Evolutionary conservation across 2,797 vertebrate genomes (phyloP).

Genomic region (Ispidina lecontei): DNA sequence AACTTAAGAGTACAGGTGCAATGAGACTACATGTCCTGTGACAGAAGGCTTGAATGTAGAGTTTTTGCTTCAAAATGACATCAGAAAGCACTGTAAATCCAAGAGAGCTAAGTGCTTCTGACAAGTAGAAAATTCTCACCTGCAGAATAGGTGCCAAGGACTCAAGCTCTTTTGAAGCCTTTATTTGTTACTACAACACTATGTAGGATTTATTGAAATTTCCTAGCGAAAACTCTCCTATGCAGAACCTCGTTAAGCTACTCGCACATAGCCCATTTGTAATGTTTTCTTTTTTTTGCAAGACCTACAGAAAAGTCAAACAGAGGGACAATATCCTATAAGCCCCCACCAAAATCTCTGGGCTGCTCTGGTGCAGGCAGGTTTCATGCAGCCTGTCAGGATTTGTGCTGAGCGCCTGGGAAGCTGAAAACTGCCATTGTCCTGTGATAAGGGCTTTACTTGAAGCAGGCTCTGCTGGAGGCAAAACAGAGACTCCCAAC

Average conservation of each 20-base stretch:
- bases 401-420: not conserved
- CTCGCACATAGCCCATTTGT: not conserved
- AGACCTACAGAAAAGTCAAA: not conserved
- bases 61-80: not conserved
- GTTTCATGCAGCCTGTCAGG: not conserved
- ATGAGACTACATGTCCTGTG: not conserved
- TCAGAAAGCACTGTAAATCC: not conserved
- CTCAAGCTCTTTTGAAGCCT: not conserved
- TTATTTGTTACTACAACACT: not conserved
- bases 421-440: not conserved
- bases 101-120: not conserved
- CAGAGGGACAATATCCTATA: not conserved
- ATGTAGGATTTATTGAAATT: not conserved
- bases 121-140: conserved; percentile 10
- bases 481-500: not conserved
- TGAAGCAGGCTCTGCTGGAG: not conserved
- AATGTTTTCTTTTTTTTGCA: not conserved
- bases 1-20: conserved; percentile 24
- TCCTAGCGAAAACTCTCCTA: not conserved
- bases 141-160: not conserved
- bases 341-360: not conserved
- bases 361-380: not conserved
- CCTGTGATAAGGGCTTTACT: not conserved
- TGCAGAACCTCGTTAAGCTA: not conserved
- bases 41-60: conserved; percentile 4